phyloP scores from a whole-genome alignment of 2,797 vertebrate genomes.

The Cirrhinus molitorella region DNA sequence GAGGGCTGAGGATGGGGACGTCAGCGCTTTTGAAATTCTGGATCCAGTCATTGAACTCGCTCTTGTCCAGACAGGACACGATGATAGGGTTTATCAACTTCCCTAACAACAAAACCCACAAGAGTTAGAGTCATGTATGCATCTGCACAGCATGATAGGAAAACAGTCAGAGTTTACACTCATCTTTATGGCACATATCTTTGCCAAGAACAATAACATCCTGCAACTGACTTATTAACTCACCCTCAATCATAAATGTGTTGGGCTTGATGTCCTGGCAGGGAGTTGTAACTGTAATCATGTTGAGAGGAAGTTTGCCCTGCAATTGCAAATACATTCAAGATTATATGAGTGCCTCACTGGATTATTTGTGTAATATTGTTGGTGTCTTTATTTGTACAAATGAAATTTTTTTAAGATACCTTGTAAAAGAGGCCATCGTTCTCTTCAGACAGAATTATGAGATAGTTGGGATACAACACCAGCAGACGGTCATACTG shows the following conservation, averaged over 20 bases:
- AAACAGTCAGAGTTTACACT: background rate
- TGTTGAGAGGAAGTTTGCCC: conserved; percentile 95
- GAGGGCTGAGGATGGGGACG: conserved; percentile 80
- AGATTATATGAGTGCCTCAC: background rate
- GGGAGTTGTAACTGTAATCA: conserved; percentile 88
- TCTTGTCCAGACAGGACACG: conserved; percentile 79
- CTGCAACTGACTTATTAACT: conserved; percentile 36
- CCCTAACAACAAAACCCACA: conserved; percentile 70
- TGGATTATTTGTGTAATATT: background rate
- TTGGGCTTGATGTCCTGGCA: conserved; percentile 88
- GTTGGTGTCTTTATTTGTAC: background rate
- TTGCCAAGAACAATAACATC: background rate
- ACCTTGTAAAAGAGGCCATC: conserved; percentile 92
- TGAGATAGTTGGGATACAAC: conserved; percentile 89
- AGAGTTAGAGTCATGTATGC: conserved; percentile 6
- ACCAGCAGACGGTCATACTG: conserved; percentile 89
- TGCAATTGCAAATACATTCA: conserved; percentile 65
- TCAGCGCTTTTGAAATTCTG: conserved; percentile 80
- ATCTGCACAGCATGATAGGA: background rate
- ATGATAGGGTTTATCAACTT: conserved; percentile 86
- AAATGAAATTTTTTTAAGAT: conserved; percentile 18
- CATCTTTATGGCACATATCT: conserved; percentile 14
- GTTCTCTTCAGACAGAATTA: conserved; percentile 90
- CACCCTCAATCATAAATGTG: conserved; percentile 96
- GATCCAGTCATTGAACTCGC: conserved; percentile 82